A percentile compares a stretch with the other conserved stretches of the same genome.
Conservation (phyloP, 2,113 vertebrate genomes). For the Apodemus sylvaticus region DNA sequence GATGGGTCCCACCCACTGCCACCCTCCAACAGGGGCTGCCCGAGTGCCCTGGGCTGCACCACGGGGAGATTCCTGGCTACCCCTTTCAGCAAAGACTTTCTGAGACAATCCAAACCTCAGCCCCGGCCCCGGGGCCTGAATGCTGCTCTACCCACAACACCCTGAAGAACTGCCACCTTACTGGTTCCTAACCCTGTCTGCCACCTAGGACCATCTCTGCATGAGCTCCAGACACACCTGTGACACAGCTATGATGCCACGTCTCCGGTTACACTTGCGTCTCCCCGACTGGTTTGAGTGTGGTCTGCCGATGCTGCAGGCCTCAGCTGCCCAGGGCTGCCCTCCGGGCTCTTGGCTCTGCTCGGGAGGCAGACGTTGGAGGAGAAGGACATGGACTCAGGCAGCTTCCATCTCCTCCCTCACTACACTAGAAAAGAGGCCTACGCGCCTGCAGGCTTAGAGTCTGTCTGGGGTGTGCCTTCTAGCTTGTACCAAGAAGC, state of each 20-base stretch:
- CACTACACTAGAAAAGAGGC: rapidly evolving
- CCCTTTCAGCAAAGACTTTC: background rate
- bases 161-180: too few species aligned
- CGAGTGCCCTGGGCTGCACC: background rate
- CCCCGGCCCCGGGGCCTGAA: background rate
- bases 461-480: too few species aligned
- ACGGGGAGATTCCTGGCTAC: rapidly evolving
- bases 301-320: background rate
- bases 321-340: background rate
- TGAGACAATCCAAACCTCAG: background rate
- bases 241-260: rapidly evolving
- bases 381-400: background rate
- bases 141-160: background rate
- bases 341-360: background rate
- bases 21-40: background rate
- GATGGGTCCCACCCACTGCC: background rate
- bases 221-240: background rate
- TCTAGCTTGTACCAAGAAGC: too few species aligned
- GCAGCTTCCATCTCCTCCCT: background rate
- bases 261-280: background rate
- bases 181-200: background rate
- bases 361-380: background rate
- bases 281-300: background rate
- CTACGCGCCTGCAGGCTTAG: background rate
- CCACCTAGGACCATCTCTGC: background rate